A percentile compares a stretch with the other conserved stretches of the same genome.
Conservation (phyloP, 2,888 invertebrate genomes). For the Xestoiulus laeticollis region DNA sequence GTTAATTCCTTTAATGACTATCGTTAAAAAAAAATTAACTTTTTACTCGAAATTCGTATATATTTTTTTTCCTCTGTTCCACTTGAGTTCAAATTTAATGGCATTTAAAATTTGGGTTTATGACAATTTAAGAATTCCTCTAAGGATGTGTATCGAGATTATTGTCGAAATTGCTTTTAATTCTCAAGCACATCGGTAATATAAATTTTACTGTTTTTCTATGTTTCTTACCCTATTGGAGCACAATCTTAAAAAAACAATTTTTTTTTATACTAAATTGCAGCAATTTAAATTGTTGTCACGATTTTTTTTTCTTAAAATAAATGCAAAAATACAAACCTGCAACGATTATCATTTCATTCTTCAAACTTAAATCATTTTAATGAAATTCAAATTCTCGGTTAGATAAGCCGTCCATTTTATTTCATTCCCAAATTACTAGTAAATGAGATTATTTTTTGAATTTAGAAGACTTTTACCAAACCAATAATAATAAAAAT, state of each 20-base stretch:
- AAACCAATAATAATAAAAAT: constrained; percentile 43
- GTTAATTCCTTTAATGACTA: constrained; percentile 27
- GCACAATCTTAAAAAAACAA: background rate
- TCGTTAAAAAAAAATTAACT: background rate
- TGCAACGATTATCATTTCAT: constrained; percentile 41
- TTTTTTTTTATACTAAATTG: background rate
- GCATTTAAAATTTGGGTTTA: constrained; percentile 35
- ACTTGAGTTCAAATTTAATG: constrained; percentile 24
- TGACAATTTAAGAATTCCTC: constrained; percentile 39
- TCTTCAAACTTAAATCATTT: constrained; percentile 43
- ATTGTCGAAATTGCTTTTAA: constrained; percentile 27
- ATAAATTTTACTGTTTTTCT: constrained; percentile 38
- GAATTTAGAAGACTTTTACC: constrained; percentile 41
- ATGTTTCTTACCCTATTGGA: background rate
- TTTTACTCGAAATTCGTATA: background rate
- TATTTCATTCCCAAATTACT: constrained; percentile 43
- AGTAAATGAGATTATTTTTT: constrained; percentile 39
- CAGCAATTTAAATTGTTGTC: constrained; percentile 24
- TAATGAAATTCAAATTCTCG: constrained; percentile 39
- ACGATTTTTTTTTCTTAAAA: background rate
- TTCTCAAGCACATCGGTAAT: constrained; percentile 1
- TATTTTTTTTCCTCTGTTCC: background rate
- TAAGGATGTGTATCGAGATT: constrained; percentile 36
- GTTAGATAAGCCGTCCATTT: constrained; percentile 32
- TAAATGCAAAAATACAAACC: constrained; percentile 20